Percentiles rank a stretch among this genome's conserved stretches.
Evolutionary conservation across 2,113 vertebrate genomes (phyloP).

Genomic region (Gila orcuttii): DNA sequence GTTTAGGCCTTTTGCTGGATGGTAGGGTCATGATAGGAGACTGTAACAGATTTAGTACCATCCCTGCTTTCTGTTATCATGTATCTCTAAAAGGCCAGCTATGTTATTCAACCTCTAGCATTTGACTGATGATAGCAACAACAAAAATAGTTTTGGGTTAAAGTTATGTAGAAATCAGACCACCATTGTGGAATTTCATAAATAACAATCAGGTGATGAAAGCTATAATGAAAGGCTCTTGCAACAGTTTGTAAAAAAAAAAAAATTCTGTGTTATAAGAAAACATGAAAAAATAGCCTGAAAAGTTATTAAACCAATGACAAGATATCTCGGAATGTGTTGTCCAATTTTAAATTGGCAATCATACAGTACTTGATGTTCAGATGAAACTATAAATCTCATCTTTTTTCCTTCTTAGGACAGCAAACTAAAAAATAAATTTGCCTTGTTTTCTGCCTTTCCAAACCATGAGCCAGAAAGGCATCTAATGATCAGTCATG

Average conservation of each 20-base stretch:
- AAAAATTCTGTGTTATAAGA: neutral
- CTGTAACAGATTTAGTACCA: neutral
- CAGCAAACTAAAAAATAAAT: neutral
- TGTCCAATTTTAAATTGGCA: neutral
- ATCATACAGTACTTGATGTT: neutral
- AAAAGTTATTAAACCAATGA: neutral
- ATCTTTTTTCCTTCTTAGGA: neutral
- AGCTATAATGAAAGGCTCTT: neutral
- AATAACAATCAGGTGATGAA: neutral
- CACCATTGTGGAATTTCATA: neutral
- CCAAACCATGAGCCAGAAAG: neutral
- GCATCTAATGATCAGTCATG: neutral
- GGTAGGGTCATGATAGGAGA: conserved; percentile 1
- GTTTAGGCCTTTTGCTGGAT: neutral
- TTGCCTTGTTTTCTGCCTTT: neutral
- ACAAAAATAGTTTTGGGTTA: neutral
- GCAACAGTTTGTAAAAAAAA: neutral
- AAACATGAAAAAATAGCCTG: neutral
- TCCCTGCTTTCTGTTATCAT: neutral
- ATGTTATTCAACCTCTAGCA: neutral
- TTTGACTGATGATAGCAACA: neutral
- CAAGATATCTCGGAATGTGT: neutral
- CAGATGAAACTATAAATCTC: neutral
- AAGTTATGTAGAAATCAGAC: neutral
- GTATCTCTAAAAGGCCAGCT: neutral